These are phyloP conservation scores for Crocuta crocuta DNA, from an alignment of 2,113 vertebrate genomes.

Conservation along the genomic window DNA sequence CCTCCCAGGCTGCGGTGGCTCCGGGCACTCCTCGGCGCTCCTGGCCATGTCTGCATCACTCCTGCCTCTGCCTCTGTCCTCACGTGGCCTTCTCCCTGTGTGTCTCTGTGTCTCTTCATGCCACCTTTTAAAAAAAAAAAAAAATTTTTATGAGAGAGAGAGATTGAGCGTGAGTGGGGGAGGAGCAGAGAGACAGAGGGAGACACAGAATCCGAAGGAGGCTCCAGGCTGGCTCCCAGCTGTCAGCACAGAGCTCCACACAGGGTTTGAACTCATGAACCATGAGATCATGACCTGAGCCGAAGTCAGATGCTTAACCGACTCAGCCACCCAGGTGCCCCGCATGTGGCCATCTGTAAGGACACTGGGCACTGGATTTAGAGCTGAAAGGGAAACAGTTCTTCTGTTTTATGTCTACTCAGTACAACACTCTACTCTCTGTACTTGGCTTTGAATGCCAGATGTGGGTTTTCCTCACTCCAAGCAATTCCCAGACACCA, in stretches of 20 bases:
- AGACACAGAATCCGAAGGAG: too few species aligned
- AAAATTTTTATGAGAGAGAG: too few species aligned
- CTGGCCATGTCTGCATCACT: neutral
- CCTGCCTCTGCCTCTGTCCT: neutral
- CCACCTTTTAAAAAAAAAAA: neutral
- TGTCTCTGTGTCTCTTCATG: neutral
- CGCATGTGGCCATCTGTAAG: too few species aligned
- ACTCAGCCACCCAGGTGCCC: too few species aligned
- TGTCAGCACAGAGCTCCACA: too few species aligned
- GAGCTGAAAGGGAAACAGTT: neutral
- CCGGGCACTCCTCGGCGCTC: fast-evolving
- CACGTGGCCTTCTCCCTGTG: neutral
- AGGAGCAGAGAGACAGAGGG: too few species aligned
- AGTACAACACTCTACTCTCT: neutral
- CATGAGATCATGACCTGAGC: too few species aligned
- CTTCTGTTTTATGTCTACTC: neutral
- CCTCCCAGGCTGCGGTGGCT: neutral
- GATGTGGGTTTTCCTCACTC: neutral
- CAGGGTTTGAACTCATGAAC: too few species aligned
- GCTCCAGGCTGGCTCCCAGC: too few species aligned
- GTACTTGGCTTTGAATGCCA: neutral
- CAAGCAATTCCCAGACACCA: neutral
- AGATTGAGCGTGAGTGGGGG: too few species aligned
- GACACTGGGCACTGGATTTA: neutral
- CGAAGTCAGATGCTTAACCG: too few species aligned